Percentiles rank a stretch among this genome's conserved stretches.
Evolutionary conservation across 2,797 vertebrate genomes (phyloP).

Genomic region (Numenius phaeopus): DNA sequence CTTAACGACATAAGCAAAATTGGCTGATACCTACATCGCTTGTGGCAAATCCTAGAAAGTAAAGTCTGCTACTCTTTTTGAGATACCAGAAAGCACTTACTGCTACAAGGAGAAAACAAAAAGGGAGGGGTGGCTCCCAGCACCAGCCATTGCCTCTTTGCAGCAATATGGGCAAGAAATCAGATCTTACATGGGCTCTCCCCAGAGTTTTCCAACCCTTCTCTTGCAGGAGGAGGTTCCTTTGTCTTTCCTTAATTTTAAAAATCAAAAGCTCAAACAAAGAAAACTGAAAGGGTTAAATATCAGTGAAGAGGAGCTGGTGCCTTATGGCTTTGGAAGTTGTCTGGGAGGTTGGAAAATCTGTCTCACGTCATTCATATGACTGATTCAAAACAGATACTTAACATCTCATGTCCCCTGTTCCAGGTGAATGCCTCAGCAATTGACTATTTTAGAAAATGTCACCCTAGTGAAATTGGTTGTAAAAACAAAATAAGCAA

Average conservation of each 20-base stretch:
- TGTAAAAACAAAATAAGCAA: conserved; percentile 1
- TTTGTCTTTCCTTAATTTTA: background rate
- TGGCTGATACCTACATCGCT: background rate
- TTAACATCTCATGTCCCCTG: background rate
- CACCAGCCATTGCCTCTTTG: background rate
- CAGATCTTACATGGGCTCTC: background rate
- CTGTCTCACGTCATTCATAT: background rate
- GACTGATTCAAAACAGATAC: background rate
- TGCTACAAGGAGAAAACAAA: background rate
- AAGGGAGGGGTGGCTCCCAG: background rate
- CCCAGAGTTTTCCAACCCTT: background rate
- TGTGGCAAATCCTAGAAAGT: background rate
- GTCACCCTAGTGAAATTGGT: background rate
- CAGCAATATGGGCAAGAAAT: background rate
- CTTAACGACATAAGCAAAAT: background rate
- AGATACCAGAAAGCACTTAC: background rate
- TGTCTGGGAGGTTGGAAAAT: background rate
- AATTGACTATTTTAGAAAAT: background rate
- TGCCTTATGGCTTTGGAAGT: background rate
- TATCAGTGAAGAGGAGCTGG: background rate
- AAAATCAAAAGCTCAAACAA: background rate
- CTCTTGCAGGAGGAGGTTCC: background rate
- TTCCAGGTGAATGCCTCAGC: background rate
- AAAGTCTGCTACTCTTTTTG: background rate
- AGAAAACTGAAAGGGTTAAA: background rate